Conservation (phyloP, 2,113 vertebrate species). For the Pterocles gutturalis region DNA sequence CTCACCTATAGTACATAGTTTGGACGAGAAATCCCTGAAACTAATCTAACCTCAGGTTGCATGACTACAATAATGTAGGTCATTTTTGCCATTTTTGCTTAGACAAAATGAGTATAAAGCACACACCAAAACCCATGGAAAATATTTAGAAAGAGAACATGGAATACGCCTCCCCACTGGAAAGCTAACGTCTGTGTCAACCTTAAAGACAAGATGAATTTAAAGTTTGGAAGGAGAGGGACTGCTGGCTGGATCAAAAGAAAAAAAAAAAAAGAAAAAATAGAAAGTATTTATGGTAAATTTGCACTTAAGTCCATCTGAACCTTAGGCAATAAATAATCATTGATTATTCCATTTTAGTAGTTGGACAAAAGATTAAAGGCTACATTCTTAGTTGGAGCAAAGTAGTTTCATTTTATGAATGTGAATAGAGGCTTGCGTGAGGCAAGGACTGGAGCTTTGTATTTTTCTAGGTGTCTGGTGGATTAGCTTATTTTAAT, state of each 20-base stretch:
- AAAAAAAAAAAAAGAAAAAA: too few species aligned
- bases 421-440: not conserved
- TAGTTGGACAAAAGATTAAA: not conserved
- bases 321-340: not conserved
- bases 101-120: not conserved
- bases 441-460: not conserved
- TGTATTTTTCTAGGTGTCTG: not conserved
- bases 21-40: not conserved
- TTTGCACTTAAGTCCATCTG: not conserved
- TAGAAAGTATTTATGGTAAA: not conserved
- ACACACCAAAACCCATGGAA: not conserved
- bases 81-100: not conserved
- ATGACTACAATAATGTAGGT: not conserved
- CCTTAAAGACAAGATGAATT: not conserved
- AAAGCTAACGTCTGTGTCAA: not conserved
- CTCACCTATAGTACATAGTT: not conserved
- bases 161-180: not conserved
- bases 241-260: not conserved
- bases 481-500: not conserved
- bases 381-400: not conserved
- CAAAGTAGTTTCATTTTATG: not conserved
- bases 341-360: not conserved
- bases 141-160: not conserved
- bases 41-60: not conserved
- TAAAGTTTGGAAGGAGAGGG: not conserved